Conservation (phyloP, 2,797 vertebrate genomes). For the Steatocranus sp. region DNA sequence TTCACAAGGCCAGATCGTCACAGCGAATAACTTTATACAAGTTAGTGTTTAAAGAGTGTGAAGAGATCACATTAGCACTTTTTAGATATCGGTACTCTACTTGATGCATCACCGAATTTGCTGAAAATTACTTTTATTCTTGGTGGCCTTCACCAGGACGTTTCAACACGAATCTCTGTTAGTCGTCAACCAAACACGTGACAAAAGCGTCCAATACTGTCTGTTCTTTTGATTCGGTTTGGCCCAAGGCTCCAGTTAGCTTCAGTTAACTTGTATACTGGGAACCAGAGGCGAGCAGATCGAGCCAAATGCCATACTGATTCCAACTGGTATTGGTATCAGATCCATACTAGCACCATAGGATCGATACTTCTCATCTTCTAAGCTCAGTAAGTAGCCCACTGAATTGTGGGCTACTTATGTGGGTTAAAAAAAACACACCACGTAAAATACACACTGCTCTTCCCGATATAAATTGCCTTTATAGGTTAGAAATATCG, state of each 20-base stretch:
- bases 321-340: neutral
- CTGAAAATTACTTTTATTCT: neutral
- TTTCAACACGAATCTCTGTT: neutral
- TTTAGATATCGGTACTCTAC: neutral
- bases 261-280: constrained; percentile 8
- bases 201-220: neutral
- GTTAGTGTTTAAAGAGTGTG: neutral
- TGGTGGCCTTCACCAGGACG: neutral
- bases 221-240: neutral
- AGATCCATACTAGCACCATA: neutral
- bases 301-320: neutral
- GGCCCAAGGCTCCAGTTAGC: neutral
- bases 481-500: neutral
- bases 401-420: neutral
- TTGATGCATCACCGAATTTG: neutral
- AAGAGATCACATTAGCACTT: neutral
- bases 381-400: neutral
- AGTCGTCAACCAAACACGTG: neutral
- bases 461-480: neutral
- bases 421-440: neutral
- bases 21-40: neutral
- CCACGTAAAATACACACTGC: neutral
- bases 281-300: constrained; percentile 3
- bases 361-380: neutral
- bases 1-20: neutral